phyloP scores from a whole-genome alignment of 2,888 invertebrate genomes.

The Ophion ellenae region DNA sequence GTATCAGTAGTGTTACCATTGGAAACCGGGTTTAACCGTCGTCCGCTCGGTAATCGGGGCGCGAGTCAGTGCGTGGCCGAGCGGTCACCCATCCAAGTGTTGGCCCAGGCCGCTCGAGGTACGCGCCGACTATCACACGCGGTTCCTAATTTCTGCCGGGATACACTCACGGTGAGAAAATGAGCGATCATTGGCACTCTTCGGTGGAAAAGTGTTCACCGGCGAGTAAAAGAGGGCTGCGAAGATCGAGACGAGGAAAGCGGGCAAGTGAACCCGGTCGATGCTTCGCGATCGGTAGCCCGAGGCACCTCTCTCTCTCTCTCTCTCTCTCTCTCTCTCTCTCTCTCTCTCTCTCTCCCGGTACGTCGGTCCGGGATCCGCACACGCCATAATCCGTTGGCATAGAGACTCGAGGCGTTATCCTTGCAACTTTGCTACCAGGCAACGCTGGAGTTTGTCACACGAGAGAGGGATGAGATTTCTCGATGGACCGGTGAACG shows the following conservation, averaged over 20 bases:
- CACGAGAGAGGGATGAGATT: constrained; percentile 63
- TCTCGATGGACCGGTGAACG: constrained; percentile 54
- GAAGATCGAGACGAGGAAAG: too few species aligned
- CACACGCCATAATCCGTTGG: constrained; percentile 56
- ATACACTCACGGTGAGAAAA: too few species aligned
- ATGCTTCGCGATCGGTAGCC: too few species aligned
- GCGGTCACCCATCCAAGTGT: too few species aligned
- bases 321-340: constrained; percentile 29
- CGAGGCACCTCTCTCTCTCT: not conserved
- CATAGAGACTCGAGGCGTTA: constrained; percentile 57
- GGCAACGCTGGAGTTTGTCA: constrained; percentile 61
- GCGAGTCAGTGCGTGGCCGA: too few species aligned
- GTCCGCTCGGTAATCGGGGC: too few species aligned
- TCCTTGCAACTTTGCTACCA: constrained; percentile 63
- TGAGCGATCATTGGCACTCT: too few species aligned
- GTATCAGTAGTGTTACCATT: too few species aligned
- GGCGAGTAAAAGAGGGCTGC: too few species aligned
- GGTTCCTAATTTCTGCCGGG: too few species aligned
- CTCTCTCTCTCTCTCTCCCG: constrained; percentile 36
- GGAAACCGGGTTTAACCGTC: too few species aligned
- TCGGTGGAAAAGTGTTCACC: too few species aligned
- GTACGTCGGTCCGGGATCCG: constrained; percentile 47
- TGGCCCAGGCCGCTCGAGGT: not conserved
- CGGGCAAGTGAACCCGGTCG: not conserved
- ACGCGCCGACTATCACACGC: not conserved